Percentiles rank a stretch among this genome's conserved stretches.
Conservation (phyloP, 2,113 vertebrate genomes). For the Pagrus major region DNA sequence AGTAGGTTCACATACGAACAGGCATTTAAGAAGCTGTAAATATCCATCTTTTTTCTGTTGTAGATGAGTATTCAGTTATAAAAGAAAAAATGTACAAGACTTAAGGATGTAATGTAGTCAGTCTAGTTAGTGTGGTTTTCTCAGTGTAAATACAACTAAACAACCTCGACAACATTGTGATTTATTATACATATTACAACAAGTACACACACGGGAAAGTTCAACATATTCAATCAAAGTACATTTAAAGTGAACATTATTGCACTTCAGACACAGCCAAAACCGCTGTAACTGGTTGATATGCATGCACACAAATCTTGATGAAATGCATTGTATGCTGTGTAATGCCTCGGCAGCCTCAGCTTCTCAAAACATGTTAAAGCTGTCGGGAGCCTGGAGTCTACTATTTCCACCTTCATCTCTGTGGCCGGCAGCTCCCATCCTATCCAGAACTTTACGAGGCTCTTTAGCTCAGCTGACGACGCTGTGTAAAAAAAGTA, state of each 20-base stretch:
- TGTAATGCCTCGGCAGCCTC: slow-evolving; percentile 61
- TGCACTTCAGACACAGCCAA: slow-evolving; percentile 40
- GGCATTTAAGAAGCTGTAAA: too few species aligned
- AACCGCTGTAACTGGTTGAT: slow-evolving; percentile 45
- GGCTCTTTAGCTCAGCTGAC: slow-evolving; percentile 55
- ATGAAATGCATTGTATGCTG: slow-evolving; percentile 37
- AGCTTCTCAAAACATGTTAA: slow-evolving; percentile 64
- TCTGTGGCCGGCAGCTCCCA: slow-evolving; percentile 62
- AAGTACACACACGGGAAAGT: background rate
- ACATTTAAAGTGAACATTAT: background rate
- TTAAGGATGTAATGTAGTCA: too few species aligned
- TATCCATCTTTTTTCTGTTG: background rate
- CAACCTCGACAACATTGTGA: too few species aligned
- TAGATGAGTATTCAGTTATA: background rate
- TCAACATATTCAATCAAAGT: background rate
- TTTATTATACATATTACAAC: slow-evolving; percentile 3
- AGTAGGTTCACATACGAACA: background rate
- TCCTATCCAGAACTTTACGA: slow-evolving; percentile 66
- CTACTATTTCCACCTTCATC: slow-evolving; percentile 64
- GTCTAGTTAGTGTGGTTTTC: background rate
- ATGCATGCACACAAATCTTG: slow-evolving; percentile 55
- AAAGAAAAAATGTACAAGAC: too few species aligned
- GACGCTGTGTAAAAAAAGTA: slow-evolving; percentile 30
- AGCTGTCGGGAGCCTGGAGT: slow-evolving; percentile 51
- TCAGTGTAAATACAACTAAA: background rate